Conservation (phyloP, 2,113 vertebrate genomes). For the Accipiter cooperii region DNA sequence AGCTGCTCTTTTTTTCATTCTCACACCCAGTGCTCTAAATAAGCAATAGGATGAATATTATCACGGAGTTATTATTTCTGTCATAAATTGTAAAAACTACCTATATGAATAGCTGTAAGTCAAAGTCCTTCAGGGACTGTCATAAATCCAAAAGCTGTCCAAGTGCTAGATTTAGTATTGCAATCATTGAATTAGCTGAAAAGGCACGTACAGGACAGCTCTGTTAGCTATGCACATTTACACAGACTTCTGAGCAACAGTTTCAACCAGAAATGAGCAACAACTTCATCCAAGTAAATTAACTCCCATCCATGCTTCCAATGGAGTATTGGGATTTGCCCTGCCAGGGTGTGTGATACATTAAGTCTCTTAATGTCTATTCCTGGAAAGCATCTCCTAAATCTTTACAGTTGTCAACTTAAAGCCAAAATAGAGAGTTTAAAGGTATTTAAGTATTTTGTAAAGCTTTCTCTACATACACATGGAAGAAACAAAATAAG, state of each 20-base stretch:
- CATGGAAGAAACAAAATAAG: background rate
- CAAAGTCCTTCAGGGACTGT: conserved; percentile 19
- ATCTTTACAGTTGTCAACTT: background rate
- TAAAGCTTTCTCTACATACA: background rate
- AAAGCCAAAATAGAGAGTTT: background rate
- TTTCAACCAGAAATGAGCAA: background rate
- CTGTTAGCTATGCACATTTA: background rate
- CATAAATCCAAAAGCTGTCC: conserved; percentile 32
- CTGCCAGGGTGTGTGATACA: background rate
- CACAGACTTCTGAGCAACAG: background rate
- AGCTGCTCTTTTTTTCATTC: background rate
- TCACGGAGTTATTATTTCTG: conserved; percentile 17
- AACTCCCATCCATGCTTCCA: background rate
- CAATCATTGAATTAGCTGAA: background rate
- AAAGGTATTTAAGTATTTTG: background rate
- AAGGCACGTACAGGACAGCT: background rate
- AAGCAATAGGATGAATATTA: background rate
- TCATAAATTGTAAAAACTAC: conserved; percentile 39
- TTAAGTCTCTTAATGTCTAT: background rate
- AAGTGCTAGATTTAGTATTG: conserved; percentile 11
- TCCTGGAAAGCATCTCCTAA: background rate
- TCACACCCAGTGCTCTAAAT: background rate
- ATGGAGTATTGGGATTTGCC: background rate
- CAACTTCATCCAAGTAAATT: background rate
- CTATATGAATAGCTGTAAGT: conserved; percentile 16